A percentile compares a stretch with the other conserved stretches of the same genome.
Conservation (phyloP, 2,888 invertebrate genomes). For the Spodoptera littoralis region DNA sequence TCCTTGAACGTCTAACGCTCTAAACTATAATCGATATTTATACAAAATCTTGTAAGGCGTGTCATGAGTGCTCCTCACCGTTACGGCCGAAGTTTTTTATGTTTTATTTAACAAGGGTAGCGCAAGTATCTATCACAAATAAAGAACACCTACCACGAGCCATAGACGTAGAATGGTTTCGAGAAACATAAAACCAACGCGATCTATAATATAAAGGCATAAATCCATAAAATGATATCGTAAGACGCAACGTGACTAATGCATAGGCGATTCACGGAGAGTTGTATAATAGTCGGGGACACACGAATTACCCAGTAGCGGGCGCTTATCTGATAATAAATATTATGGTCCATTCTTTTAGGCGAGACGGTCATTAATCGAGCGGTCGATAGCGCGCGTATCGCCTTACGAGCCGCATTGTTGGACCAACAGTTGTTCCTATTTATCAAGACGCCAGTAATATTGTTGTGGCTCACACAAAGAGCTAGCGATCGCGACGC, state of each 20-base stretch:
- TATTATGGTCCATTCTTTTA: constrained; percentile 88
- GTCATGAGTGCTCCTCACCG: constrained; percentile 48
- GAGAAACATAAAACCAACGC: constrained; percentile 76
- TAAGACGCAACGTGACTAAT: constrained; percentile 82
- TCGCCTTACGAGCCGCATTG: constrained; percentile 86
- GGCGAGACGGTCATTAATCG: constrained; percentile 88
- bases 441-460: constrained; percentile 87
- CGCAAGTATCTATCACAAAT: constrained; percentile 52
- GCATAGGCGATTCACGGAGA: constrained; percentile 79
- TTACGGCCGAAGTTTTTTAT: constrained; percentile 22
- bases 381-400: constrained; percentile 85
- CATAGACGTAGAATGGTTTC: constrained; percentile 63
- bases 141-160: constrained; percentile 63
- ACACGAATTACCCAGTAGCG: constrained; percentile 87
- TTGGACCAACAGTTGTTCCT: constrained; percentile 85
- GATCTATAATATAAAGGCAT: constrained; percentile 75
- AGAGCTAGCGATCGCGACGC: constrained; percentile 70
- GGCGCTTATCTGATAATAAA: constrained; percentile 88
- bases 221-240: constrained; percentile 81
- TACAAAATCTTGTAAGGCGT: constrained; percentile 64
- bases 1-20: constrained; percentile 73
- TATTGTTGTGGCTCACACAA: constrained; percentile 83
- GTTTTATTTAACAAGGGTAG: constrained; percentile 38
- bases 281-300: constrained; percentile 83
- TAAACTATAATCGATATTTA: constrained; percentile 69